Conservation (phyloP, 2,797 vertebrate species). For the Rachycentron canadum region DNA sequence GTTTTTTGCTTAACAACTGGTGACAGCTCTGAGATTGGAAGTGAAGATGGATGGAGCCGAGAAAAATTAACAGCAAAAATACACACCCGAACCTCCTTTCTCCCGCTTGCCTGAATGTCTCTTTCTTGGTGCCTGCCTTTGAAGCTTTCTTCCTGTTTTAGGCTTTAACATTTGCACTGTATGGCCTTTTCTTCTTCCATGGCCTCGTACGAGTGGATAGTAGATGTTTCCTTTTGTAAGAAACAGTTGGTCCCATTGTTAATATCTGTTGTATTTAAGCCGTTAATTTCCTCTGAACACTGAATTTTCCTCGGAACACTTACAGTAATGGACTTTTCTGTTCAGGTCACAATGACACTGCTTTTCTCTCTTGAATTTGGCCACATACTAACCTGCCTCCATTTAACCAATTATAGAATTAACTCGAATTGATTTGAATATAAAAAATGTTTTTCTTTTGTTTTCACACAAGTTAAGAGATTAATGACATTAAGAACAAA, state of each 20-base stretch:
- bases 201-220: conserved; percentile 44
- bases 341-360: conserved; percentile 20
- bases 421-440: not conserved
- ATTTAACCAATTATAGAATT: conserved; percentile 28
- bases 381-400: conserved; percentile 33
- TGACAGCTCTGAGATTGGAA: conserved; percentile 45
- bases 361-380: conserved; percentile 37
- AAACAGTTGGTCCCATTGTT: conserved; percentile 32
- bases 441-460: no score
- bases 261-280: conserved; percentile 33
- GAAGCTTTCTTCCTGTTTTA: conserved; percentile 63
- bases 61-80: conserved; percentile 43
- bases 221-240: conserved; percentile 45
- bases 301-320: conserved; percentile 28
- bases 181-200: conserved; percentile 36
- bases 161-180: conserved; percentile 58
- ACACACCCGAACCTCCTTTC: conserved; percentile 57
- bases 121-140: conserved; percentile 69
- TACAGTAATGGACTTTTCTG: conserved; percentile 44
- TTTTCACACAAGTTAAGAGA: not conserved
- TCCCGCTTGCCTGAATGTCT: conserved; percentile 65
- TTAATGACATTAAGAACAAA: not conserved
- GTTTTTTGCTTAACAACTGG: conserved; percentile 47
- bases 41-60: conserved; percentile 21
- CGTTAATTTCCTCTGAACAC: conserved; percentile 35